Conservation (phyloP, 2,113 vertebrate species). For the Theristicus caerulescens region DNA sequence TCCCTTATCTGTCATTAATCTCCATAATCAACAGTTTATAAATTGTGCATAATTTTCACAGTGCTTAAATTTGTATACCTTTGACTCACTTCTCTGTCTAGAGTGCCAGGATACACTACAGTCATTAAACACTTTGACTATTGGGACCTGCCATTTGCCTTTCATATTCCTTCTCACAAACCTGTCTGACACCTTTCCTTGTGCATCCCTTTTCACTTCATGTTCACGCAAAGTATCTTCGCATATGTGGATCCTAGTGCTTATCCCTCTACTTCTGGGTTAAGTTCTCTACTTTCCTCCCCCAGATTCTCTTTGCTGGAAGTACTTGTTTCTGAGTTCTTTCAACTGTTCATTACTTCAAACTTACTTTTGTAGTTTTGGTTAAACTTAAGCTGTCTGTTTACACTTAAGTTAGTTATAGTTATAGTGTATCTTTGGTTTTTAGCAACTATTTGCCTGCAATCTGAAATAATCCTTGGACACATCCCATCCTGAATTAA, state of each 20-base stretch:
- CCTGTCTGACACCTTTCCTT: background rate
- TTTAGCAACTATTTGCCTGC: background rate
- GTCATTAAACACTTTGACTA: background rate
- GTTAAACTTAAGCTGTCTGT: background rate
- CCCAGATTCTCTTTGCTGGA: background rate
- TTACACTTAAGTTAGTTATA: background rate
- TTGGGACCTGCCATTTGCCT: background rate
- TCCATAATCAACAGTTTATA: background rate
- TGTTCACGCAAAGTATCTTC: background rate
- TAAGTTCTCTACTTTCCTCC: background rate
- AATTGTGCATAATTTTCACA: background rate
- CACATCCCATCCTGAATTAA: background rate
- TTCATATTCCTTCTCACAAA: background rate
- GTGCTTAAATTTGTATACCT: background rate
- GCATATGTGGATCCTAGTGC: background rate
- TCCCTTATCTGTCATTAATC: background rate
- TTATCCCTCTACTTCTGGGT: background rate
- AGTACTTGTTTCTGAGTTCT: background rate
- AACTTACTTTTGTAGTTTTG: background rate
- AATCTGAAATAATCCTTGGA: background rate
- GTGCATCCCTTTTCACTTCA: background rate
- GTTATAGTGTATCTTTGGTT: background rate
- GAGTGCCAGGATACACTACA: background rate
- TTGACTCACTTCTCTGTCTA: background rate
- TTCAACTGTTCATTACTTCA: background rate